phyloP scores from a whole-genome alignment of 2,888 invertebrate genomes.

The Caenorhabditis sp. region DNA sequence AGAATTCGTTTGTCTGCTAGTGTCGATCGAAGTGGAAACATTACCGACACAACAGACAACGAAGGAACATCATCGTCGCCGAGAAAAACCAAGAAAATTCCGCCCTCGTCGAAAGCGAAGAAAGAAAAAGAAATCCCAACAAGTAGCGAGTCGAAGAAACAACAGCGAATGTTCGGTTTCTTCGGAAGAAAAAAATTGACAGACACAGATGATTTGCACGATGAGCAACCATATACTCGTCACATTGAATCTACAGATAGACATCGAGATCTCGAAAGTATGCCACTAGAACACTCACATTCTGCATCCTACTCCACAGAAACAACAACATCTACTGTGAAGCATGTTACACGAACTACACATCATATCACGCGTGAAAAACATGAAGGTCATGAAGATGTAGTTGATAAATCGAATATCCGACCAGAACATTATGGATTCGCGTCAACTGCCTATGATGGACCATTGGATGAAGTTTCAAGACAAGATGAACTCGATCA shows the following conservation, averaged over 20 bases:
- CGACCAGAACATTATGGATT: no score
- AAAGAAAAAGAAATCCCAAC: constrained; percentile 13
- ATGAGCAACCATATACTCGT: constrained; percentile 5
- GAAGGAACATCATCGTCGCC: constrained; percentile 11
- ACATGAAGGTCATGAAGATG: no score
- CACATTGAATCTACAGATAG: constrained; percentile 23
- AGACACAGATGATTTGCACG: constrained; percentile 7
- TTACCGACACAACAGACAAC: constrained; percentile 30
- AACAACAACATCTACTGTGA: no score
- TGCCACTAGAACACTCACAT: constrained; percentile 15
- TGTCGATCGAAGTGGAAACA: constrained; percentile 40
- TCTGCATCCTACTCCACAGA: constrained; percentile 15
- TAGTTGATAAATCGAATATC: no score
- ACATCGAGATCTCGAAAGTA: constrained; percentile 16
- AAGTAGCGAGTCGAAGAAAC: constrained; percentile 2
- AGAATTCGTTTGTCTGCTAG: constrained; percentile 28
- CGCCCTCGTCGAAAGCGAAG: constrained; percentile 5
- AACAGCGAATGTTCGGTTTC: background rate
- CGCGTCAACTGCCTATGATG: no score
- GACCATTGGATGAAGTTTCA: no score
- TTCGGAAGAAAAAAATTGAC: constrained; percentile 7
- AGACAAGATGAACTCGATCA: no score
- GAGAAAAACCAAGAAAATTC: constrained; percentile 10
- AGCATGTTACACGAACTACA: no score
- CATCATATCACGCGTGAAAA: no score